Percentiles rank a stretch among this genome's conserved stretches.
Conservation (phyloP, 2,113 vertebrate genomes). For the Calyptommatus sinebrachiatus region DNA sequence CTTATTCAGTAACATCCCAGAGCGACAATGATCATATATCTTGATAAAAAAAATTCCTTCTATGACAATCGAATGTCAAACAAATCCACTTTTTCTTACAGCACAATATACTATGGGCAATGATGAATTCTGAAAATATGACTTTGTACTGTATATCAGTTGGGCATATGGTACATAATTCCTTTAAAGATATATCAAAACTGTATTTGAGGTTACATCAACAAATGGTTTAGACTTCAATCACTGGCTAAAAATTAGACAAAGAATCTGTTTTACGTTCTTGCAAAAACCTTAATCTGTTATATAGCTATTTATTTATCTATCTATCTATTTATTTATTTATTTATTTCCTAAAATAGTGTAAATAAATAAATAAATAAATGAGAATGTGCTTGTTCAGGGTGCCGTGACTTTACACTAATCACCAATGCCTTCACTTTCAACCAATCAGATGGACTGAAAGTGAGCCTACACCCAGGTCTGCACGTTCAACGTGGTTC, state of each 20-base stretch:
- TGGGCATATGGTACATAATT: slow-evolving; percentile 5
- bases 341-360: no score
- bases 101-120: slow-evolving; percentile 17
- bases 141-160: not conserved
- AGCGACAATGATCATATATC: slow-evolving; percentile 14
- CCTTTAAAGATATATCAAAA: slow-evolving; percentile 25
- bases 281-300: not conserved
- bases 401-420: no score
- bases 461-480: no score
- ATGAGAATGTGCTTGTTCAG: no score
- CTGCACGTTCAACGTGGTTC: no score
- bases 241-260: not conserved
- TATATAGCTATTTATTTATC: no score
- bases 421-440: no score
- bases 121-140: not conserved
- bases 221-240: not conserved
- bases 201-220: slow-evolving; percentile 13
- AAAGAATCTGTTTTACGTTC: not conserved
- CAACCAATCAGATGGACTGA: no score
- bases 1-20: slow-evolving; percentile 30
- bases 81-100: slow-evolving; percentile 14
- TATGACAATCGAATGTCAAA: slow-evolving; percentile 4
- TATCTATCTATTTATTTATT: no score
- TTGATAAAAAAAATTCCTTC: slow-evolving; percentile 19
- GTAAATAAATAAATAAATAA: no score